phyloP scores from a whole-genome alignment of 2,797 vertebrate genomes.

The Scarus forsteni region DNA sequence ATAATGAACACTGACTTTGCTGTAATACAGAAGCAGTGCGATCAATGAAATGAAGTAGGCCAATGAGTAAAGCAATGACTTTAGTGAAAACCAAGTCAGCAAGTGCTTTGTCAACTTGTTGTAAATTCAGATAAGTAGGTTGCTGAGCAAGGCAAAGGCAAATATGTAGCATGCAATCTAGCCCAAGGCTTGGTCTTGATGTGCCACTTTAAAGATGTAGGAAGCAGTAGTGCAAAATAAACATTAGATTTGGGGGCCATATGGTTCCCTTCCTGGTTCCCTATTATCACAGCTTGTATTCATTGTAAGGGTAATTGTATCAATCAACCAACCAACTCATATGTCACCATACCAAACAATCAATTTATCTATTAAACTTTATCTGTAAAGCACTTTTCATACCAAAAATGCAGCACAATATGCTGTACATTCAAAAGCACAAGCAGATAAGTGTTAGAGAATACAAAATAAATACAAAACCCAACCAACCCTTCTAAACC shows the following conservation, averaged over 20 bases:
- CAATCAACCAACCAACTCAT: too few relatives aligned
- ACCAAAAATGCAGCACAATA: too few relatives aligned
- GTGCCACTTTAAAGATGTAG: too few relatives aligned
- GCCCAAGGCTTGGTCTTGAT: neutral
- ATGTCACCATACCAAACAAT: too few relatives aligned
- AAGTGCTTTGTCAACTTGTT: neutral
- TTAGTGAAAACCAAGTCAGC: neutral
- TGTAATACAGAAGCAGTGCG: neutral
- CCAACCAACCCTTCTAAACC: too few relatives aligned
- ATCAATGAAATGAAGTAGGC: constrained; percentile 7
- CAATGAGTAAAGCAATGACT: neutral
- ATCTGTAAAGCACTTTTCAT: too few relatives aligned
- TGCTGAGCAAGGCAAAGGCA: neutral
- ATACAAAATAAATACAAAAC: too few relatives aligned
- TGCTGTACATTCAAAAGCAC: too few relatives aligned
- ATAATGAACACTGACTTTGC: constrained; percentile 9
- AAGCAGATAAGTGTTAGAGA: too few relatives aligned
- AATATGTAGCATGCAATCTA: neutral
- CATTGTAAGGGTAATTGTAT: neutral
- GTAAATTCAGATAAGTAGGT: neutral
- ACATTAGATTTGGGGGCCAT: neutral
- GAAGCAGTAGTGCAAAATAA: neutral
- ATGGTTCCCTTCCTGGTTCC: neutral
- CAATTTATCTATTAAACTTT: too few relatives aligned
- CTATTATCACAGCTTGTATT: too few relatives aligned